Evolutionary conservation across 2,113 vertebrate genomes (phyloP).

Genomic region (Genyomyrus donnyi): DNA sequence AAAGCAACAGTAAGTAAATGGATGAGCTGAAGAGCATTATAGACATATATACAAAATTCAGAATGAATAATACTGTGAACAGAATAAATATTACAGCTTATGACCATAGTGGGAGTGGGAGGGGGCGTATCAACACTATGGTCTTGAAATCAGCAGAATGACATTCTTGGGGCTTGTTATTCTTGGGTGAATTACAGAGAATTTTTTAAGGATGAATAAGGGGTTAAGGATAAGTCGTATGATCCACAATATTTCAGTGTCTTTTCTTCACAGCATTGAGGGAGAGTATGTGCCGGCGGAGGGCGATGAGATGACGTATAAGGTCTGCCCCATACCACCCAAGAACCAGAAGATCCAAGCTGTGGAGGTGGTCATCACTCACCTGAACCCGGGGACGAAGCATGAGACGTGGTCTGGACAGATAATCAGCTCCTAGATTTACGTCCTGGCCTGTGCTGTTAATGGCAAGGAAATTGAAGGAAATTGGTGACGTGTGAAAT

Average conservation of each 20-base stretch:
- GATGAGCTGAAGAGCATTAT: background rate
- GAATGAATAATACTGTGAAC: background rate
- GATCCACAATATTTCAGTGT: background rate
- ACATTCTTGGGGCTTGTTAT: background rate
- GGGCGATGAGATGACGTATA: constrained; percentile 95
- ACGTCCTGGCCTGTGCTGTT: background rate
- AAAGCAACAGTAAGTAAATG: background rate
- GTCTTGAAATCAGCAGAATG: background rate
- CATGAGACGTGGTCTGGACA: constrained; percentile 98
- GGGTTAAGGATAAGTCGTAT: background rate
- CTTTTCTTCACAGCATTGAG: constrained; percentile 73
- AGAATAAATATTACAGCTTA: background rate
- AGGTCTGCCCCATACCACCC: constrained; percentile 90
- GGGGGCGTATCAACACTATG: background rate
- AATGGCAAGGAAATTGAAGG: background rate
- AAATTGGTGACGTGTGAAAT: background rate
- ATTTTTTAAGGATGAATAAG: background rate
- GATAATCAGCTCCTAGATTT: constrained; percentile 81
- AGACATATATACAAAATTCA: background rate
- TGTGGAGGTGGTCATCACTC: constrained; percentile 91
- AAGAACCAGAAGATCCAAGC: constrained; percentile 99
- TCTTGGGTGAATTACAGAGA: background rate
- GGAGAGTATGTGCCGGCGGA: constrained; percentile 95
- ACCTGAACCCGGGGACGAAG: constrained; percentile 83
- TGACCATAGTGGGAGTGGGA: background rate